Evolutionary conservation across 2,113 vertebrate genomes (phyloP).

Genomic region (Mormoops blainvillei): DNA sequence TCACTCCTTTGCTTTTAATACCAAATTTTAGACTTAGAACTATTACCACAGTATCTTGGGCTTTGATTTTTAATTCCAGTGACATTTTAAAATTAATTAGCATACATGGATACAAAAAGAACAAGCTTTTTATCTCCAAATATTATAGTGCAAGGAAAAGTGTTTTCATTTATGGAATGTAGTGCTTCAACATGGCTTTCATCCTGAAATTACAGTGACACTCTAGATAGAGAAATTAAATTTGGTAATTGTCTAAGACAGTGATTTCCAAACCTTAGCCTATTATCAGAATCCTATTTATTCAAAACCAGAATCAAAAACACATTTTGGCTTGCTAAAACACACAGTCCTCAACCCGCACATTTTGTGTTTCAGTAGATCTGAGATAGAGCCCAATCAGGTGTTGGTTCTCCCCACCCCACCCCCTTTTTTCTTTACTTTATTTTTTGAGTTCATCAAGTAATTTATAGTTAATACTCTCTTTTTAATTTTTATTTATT

Average conservation of each 20-base stretch:
- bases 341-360: not conserved
- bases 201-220: not conserved
- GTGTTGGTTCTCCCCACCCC: not conserved
- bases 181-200: not conserved
- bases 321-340: not conserved
- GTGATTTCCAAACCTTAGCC: not conserved
- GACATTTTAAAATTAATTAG: not conserved
- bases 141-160: not conserved
- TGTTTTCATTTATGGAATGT: not conserved
- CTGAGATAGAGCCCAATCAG: not conserved
- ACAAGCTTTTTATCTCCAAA: not conserved
- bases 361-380: not conserved
- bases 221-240: not conserved
- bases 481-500: not conserved
- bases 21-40: not conserved
- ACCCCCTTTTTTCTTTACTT: not conserved
- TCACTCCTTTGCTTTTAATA: constrained; percentile 1
- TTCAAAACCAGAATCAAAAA: not conserved
- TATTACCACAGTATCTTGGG: not conserved
- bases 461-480: not conserved
- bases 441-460: not conserved
- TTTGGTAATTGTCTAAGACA: not conserved
- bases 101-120: not conserved
- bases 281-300: not conserved
- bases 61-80: not conserved